phyloP scores from a whole-genome alignment of 2,888 invertebrate species.

The Hemicrepidius hirtus region DNA sequence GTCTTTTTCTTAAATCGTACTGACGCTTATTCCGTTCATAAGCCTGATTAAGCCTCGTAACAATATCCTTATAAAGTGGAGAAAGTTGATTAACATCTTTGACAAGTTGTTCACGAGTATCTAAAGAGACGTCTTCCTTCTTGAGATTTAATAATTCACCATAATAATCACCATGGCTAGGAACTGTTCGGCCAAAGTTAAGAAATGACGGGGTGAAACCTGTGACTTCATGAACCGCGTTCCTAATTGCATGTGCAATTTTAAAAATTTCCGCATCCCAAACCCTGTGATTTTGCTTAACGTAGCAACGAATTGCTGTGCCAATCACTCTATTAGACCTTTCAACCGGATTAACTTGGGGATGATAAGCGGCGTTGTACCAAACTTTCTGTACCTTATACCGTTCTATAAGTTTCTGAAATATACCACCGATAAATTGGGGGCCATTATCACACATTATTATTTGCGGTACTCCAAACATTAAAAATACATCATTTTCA shows the following conservation, averaged over 20 bases:
- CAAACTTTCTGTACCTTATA: slow-evolving; percentile 43
- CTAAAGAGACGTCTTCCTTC: not conserved
- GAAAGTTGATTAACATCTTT: slow-evolving; percentile 23
- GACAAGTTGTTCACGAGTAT: not conserved
- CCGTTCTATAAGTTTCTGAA: slow-evolving; percentile 23
- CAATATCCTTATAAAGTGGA: slow-evolving; percentile 23
- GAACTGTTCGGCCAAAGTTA: slow-evolving; percentile 52
- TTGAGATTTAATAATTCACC: slow-evolving; percentile 19
- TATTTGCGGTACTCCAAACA: slow-evolving; percentile 46
- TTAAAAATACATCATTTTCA: slow-evolving; percentile 47
- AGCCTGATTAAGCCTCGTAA: slow-evolving; percentile 36
- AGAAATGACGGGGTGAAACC: slow-evolving; percentile 45
- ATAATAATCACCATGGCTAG: slow-evolving; percentile 45
- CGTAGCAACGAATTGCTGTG: slow-evolving; percentile 55
- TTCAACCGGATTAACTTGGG: slow-evolving; percentile 55
- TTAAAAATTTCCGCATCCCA: slow-evolving; percentile 59
- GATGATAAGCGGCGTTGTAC: slow-evolving; percentile 50
- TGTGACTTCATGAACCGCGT: slow-evolving; percentile 50
- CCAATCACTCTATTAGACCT: slow-evolving; percentile 51
- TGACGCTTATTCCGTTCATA: slow-evolving; percentile 39
- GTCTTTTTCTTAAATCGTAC: slow-evolving; percentile 48
- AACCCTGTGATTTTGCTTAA: slow-evolving; percentile 50
- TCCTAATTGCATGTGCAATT: slow-evolving; percentile 49
- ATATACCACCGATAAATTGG: slow-evolving; percentile 35
- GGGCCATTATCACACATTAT: slow-evolving; percentile 48